Conservation (phyloP, 2,888 invertebrate species). For the Drosophila meridiana region DNA sequence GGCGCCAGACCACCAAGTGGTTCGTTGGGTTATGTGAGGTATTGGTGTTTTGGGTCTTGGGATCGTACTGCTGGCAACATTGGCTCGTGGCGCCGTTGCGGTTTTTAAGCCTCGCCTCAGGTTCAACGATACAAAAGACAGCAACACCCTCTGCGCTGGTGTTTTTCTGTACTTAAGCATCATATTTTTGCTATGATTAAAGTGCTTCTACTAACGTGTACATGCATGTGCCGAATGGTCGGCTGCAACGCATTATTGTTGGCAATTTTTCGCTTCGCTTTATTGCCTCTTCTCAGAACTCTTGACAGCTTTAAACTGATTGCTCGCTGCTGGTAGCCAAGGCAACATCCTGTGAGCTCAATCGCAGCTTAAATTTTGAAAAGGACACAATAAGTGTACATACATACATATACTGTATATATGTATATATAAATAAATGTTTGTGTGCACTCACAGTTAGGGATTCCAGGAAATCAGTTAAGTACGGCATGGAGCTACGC, state of each 20-base stretch:
- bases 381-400: slow-evolving; percentile 18
- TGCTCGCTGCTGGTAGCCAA: slow-evolving; percentile 60
- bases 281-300: slow-evolving; percentile 65
- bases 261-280: slow-evolving; percentile 56
- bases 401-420: background rate
- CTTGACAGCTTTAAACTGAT: slow-evolving; percentile 75
- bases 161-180: slow-evolving; percentile 23
- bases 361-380: slow-evolving; percentile 22
- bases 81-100: slow-evolving; percentile 53
- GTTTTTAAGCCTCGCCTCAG: slow-evolving; percentile 53
- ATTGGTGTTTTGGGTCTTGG: slow-evolving; percentile 43
- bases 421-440: background rate
- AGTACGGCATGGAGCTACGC: slow-evolving; percentile 62
- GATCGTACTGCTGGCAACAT: slow-evolving; percentile 28
- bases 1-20: slow-evolving; percentile 48
- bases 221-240: slow-evolving; percentile 40
- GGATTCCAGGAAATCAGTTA: slow-evolving; percentile 74
- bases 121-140: slow-evolving; percentile 18
- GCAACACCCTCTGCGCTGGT: background rate
- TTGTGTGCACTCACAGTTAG: slow-evolving; percentile 24
- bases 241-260: slow-evolving; percentile 47
- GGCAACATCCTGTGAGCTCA: slow-evolving; percentile 47
- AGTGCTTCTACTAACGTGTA: slow-evolving; percentile 36
- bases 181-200: slow-evolving; percentile 61
- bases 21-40: slow-evolving; percentile 30